Evolutionary conservation across 2,888 invertebrate species (phyloP), one percentile per base, ranked within the genome.

Genomic region (Galerucella pusilla): DNA sequence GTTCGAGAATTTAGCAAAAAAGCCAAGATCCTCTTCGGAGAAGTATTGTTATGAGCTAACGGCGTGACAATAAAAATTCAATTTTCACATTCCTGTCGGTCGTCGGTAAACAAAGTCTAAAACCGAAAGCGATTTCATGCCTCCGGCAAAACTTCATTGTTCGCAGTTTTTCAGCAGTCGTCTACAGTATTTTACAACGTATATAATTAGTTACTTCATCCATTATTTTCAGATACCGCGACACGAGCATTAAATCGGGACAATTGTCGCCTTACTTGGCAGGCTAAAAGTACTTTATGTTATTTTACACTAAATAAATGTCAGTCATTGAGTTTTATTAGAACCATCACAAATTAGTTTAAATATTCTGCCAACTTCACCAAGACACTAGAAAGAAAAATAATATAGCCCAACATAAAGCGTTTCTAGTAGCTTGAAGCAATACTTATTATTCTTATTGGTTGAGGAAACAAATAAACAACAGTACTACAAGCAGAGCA

Each of bases 31-130:
- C 61, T 71, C 75, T 78, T 78, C 77, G 71, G 73, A 74, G 74
- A 74, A 75, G 84, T 83, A 84, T 85, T 84, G 84, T 84, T 83
- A 84, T 83, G 83, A 84, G 83, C 81, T 81, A 77, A 81, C 82
- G 80, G 83, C 83, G 85, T 84, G 86, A 86, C 85, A 85, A 85
- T 86, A 86, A 86, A 86, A 87, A 86, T 86, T 84, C 85, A 85
- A 85, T 86, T 85, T 85, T 84, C 83, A 80, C 86, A 87, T 86
- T 87, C 86, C 83, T 74, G 77, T 76, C 78, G 81, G 81, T 82
- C 82, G 81, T 82, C 82, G 82, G 73, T 69, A 71, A 68, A 74
- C 71, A 69, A 73, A 79, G 78, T 75, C 75, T 74, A 76, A 77
- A 77, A 75, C 72, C 73, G 75, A 76, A 77, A 78, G 79, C 78